Evolutionary conservation across 1,140 invertebrate species (phyloP).

Genomic region (Trinorchestia longiramus): DNA sequence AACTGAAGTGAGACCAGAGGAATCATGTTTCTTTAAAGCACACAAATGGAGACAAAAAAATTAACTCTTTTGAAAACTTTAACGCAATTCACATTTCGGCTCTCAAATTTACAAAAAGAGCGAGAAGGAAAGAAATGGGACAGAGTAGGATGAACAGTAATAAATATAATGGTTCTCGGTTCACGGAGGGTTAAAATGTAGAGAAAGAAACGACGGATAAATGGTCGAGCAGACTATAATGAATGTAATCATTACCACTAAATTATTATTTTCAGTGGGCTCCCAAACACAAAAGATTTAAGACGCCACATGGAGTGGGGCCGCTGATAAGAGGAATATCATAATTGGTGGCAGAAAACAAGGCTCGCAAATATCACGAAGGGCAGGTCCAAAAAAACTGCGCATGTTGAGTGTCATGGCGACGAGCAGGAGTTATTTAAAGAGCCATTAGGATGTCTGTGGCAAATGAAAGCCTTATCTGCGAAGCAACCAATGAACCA

Average conservation of each 20-base stretch:
- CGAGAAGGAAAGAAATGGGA: not conserved
- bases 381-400: not conserved
- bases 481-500: conserved; percentile 27
- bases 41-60: not conserved
- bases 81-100: not conserved
- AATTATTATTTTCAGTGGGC: not conserved
- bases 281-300: not conserved
- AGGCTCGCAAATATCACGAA: not conserved
- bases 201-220: not conserved
- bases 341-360: not conserved
- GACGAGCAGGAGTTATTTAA: conserved; percentile 37
- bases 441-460: conserved; percentile 42
- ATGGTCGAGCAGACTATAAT: not conserved
- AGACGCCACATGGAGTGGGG: not conserved
- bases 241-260: not conserved
- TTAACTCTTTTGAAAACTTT: not conserved
- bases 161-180: not conserved
- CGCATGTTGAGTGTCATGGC: conserved; percentile 33
- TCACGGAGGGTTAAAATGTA: not conserved
- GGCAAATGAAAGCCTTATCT: conserved; percentile 52
- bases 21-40: not conserved
- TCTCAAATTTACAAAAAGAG: not conserved
- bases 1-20: not conserved
- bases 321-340: not conserved
- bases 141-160: not conserved